Percentiles rank a stretch among this genome's conserved stretches.
Conservation (phyloP, 2,888 invertebrate genomes). For the Aproaerema taeniolella region DNA sequence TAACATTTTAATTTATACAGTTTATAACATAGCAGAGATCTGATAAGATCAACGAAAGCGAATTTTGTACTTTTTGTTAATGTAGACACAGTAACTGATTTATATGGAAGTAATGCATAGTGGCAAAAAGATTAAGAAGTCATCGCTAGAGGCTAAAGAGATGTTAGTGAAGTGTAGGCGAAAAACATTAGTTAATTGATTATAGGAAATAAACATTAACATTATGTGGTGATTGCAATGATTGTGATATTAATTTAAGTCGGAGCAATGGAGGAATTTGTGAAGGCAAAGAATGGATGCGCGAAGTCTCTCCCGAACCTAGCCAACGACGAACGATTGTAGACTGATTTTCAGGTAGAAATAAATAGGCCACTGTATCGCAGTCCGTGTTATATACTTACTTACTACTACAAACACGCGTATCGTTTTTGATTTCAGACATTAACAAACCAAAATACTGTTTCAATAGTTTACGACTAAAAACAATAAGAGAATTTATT, state of each 20-base stretch:
- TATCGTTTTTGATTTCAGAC: conserved; percentile 55
- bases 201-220: conserved; percentile 26
- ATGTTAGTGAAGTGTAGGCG: conserved; percentile 6
- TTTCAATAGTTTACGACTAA: conserved; percentile 66
- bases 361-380: conserved; percentile 63
- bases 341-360: conserved; percentile 76
- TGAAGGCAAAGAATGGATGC: conserved; percentile 28
- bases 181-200: conserved; percentile 24
- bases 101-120: conserved; percentile 4
- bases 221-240: conserved; percentile 47
- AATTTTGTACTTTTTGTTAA: conserved; percentile 3
- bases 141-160: conserved; percentile 27
- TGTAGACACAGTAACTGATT: conserved; percentile 3
- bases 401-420: too few relatives aligned
- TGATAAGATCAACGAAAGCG: conserved; percentile 3
- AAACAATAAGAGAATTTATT: conserved; percentile 74
- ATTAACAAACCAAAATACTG: conserved; percentile 66
- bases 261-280: conserved; percentile 31
- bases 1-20: conserved; percentile 4
- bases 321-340: conserved; percentile 64
- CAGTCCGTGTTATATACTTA: conserved; percentile 64
- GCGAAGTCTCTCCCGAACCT: conserved; percentile 43
- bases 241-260: conserved; percentile 75
- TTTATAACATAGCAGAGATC: conserved; percentile 11
- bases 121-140: conserved; percentile 16